Evolutionary conservation across 2,797 vertebrate species (phyloP).

Genomic region (Takifugu rubripes): DNA sequence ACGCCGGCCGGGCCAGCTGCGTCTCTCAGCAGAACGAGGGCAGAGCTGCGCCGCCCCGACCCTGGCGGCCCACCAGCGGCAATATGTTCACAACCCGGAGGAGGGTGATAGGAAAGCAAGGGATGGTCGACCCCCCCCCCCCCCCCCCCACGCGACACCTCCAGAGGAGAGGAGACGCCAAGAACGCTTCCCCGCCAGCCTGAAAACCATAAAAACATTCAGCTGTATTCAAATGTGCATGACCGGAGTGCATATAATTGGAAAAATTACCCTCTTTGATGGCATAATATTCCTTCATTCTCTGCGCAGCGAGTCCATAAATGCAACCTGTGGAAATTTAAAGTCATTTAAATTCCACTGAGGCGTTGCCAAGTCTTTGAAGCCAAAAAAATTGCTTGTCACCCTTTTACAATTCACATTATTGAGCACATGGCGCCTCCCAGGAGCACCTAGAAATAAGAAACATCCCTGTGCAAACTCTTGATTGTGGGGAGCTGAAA

Average conservation of each 20-base stretch:
- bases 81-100: conserved; percentile 15
- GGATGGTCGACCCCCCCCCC: conserved; percentile 51
- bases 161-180: conserved; percentile 31
- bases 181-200: conserved; percentile 7
- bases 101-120: conserved; percentile 17
- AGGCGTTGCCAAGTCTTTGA: conserved; percentile 61
- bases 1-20: conserved; percentile 27
- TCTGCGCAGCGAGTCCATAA: conserved; percentile 42
- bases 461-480: conserved; percentile 56
- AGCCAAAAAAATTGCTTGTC: conserved; percentile 57
- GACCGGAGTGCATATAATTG: conserved; percentile 22
- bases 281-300: conserved; percentile 37
- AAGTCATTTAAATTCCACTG: conserved; percentile 62
- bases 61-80: conserved; percentile 1
- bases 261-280: conserved; percentile 31
- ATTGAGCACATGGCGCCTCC: conserved; percentile 31
- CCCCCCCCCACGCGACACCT: conserved; percentile 6
- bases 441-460: conserved; percentile 49
- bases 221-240: conserved; percentile 5
- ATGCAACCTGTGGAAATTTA: conserved; percentile 43
- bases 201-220: conserved; percentile 7
- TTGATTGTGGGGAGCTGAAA: conserved; percentile 55
- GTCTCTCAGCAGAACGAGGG: conserved; percentile 25
- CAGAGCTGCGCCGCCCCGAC: conserved; percentile 9
- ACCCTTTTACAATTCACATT: conserved; percentile 51